phyloP scores from a whole-genome alignment of 2,797 vertebrate species.

The Enoplosus armatus region DNA sequence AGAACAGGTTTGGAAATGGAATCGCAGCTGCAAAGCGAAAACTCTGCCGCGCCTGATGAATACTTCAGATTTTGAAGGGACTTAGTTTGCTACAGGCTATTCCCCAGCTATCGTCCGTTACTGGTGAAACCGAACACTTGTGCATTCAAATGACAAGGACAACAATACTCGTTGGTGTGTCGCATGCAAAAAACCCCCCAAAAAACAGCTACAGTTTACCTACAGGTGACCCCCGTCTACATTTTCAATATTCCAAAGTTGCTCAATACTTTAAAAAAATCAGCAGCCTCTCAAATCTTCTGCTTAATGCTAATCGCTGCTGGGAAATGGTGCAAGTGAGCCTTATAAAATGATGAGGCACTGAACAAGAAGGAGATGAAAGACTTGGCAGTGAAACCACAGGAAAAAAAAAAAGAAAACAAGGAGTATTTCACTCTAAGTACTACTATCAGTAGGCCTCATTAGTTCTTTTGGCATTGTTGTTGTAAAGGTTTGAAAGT shows the following conservation, averaged over 20 bases:
- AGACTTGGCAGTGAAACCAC: slow-evolving; percentile 18
- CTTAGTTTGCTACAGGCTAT: neutral
- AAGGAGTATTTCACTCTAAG: neutral
- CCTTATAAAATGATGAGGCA: neutral
- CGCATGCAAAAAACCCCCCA: too few relatives aligned
- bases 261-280: neutral
- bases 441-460: slow-evolving; percentile 10
- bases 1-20: neutral
- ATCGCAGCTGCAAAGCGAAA: neutral
- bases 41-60: neutral
- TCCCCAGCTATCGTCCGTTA: neutral
- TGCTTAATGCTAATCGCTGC: neutral
- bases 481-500: slow-evolving; percentile 6
- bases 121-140: neutral
- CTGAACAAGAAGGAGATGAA: slow-evolving; percentile 18
- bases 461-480: slow-evolving; percentile 15
- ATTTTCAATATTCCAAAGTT: neutral
- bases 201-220: neutral
- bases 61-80: neutral
- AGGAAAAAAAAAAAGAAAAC: neutral
- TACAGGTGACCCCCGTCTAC: neutral
- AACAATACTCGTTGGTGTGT: neutral
- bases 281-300: neutral
- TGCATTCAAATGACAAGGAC: neutral
- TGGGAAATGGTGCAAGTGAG: slow-evolving; percentile 8